These are phyloP conservation scores for Platanista minor DNA, from an alignment of 2,113 vertebrate genomes.

Conservation along the genomic window DNA sequence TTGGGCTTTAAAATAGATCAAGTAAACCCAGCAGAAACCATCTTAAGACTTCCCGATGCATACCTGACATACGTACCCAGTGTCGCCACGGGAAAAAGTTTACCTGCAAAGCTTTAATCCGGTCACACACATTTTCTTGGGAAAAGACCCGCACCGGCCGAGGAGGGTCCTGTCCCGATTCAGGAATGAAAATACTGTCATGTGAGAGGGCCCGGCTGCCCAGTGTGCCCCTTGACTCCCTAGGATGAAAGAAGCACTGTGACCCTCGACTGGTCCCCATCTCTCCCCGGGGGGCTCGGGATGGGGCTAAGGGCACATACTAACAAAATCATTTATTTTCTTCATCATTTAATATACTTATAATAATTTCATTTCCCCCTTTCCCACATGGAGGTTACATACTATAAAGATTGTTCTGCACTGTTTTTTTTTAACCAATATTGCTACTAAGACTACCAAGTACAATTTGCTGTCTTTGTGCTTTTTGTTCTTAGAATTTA, in stretches of 20 bases:
- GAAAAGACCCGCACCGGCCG: conserved; percentile 88
- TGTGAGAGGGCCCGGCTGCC: conserved; percentile 92
- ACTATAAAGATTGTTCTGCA: background rate
- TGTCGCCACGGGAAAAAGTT: background rate
- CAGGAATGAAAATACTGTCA: conserved; percentile 94
- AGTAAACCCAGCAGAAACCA: background rate
- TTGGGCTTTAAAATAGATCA: background rate
- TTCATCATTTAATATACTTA: background rate
- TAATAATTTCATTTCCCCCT: background rate
- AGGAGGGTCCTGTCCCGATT: conserved; percentile 81
- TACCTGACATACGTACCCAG: background rate
- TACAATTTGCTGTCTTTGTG: background rate
- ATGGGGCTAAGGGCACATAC: rapidly evolving
- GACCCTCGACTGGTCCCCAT: background rate
- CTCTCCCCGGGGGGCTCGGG: background rate
- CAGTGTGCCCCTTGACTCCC: conserved; percentile 81
- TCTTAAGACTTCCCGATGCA: background rate
- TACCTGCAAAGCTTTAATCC: conserved; percentile 94
- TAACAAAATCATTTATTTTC: background rate
- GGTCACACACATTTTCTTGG: conserved; percentile 91
- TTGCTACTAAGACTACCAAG: background rate
- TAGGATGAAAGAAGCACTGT: conserved; percentile 69
- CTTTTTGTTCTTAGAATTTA: background rate
- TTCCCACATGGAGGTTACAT: background rate
- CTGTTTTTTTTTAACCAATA: background rate